Base-by-base conservation (phyloP, 2,888 invertebrate species). In the Macrophya alboannulata region DNA sequence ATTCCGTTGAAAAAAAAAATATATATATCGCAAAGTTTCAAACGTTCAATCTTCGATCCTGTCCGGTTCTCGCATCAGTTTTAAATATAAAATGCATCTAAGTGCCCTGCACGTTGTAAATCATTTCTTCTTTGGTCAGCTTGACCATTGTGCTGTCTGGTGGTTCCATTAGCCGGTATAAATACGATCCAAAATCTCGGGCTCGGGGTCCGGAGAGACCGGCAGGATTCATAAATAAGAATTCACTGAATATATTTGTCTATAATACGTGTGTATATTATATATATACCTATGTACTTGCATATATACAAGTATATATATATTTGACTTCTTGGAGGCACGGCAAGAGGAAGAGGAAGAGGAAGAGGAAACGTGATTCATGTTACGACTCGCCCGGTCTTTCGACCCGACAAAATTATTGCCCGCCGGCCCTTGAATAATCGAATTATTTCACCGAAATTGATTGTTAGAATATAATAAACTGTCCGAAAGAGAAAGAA, bases 81-180 rank as follows among this genome's bases (percentile, higher is more conserved):
- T 81, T 40, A 37, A 81, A 81, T 81, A 43, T 81, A 25, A 81
- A 81, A 81, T 81, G 81, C 81, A 81, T 3, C 59, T 43, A 25
- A 40, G 62, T 62, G 59, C n/a, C n/a, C n/a, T 81, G 62, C n/a
- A n/a, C n/a, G 81, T 62, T 81, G 81, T 81, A 81, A 81, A 81
- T 81, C 81, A 81, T 81, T 81, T 81, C 43, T 81, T 43, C 81
- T 81, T 43, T 43, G 81, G 81, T 81, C 81, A 81, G 81, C 81
- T 81, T 43, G 81, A 81, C 81, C 81, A 81, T 81, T 81, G 81
- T 81, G 81, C 81, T 81, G 81, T 81, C 81, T 31, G 62, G 37
- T 21, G 59, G 21, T 81, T 81, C 81, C 81, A 81, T 81, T 81
- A 81, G 81, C 21, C 81, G 81, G 43, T 81, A 81, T 81, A 62